A percentile compares a stretch with the other conserved stretches of the same genome.
Conservation (phyloP, 2,888 invertebrate genomes). For the Drosophila lutescens region DNA sequence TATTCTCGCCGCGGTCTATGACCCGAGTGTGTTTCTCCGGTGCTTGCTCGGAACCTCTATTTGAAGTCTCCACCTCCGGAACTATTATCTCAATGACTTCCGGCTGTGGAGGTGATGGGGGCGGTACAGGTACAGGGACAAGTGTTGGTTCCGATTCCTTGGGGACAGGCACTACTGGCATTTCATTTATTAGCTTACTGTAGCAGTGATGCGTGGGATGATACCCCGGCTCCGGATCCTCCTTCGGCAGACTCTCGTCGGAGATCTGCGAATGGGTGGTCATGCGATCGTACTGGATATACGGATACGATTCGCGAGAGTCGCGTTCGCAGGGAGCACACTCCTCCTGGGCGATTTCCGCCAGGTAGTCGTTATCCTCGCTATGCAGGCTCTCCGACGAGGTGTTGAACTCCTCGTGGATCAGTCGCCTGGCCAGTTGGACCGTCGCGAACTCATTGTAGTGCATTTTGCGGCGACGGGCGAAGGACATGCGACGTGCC, state of each 20-base stretch:
- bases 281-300: background rate
- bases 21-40: background rate
- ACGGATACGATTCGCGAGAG: background rate
- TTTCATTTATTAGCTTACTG: background rate
- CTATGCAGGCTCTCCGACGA: background rate
- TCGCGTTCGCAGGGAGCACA: background rate
- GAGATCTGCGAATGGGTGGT: background rate
- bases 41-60: background rate
- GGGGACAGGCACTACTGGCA: background rate
- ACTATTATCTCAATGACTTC: background rate
- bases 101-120: background rate
- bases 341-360: background rate
- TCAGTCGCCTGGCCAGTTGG: constrained; percentile 16
- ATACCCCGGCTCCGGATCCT: constrained; percentile 18
- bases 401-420: constrained; percentile 7
- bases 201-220: constrained; percentile 15
- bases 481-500: constrained; percentile 16
- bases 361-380: background rate
- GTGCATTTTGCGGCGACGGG: constrained; percentile 7
- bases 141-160: background rate
- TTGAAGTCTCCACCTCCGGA: background rate
- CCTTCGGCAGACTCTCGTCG: constrained; percentile 3
- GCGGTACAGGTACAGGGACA: no score
- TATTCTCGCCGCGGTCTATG: background rate
- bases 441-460: constrained; percentile 16